Evolutionary conservation across 2,797 vertebrate genomes (phyloP).

Genomic region (Pteronotus mesoamericanus): DNA sequence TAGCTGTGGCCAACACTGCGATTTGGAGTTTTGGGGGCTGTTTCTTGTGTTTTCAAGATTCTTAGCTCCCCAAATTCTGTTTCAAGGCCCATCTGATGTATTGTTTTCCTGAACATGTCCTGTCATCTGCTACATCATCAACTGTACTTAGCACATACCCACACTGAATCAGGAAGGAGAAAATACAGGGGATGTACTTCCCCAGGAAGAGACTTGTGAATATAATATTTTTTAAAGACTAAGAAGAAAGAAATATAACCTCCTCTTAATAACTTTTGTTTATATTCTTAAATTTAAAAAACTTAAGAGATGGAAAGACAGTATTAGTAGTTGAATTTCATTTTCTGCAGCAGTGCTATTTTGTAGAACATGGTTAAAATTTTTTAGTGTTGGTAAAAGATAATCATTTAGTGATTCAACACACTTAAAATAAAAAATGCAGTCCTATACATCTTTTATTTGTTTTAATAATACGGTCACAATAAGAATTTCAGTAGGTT

Average conservation of each 20-base stretch:
- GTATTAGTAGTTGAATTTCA: not conserved
- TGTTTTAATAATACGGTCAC: not conserved
- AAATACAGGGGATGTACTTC: not conserved
- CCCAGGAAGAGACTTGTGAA: not conserved
- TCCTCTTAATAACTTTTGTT: not conserved
- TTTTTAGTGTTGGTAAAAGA: slow-evolving; percentile 6
- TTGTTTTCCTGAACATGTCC: not conserved
- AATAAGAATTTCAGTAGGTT: not conserved
- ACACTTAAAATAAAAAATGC: not conserved
- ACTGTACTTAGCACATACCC: fast-evolving
- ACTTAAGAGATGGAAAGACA: not conserved
- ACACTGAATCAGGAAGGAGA: not conserved
- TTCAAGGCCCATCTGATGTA: not conserved
- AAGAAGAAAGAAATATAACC: not conserved
- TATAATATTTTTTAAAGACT: not conserved
- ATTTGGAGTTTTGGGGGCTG: not conserved
- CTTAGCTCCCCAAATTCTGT: not conserved
- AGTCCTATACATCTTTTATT: not conserved
- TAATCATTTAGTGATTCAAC: not conserved
- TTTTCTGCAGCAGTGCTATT: not conserved
- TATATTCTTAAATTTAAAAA: slow-evolving; percentile 22
- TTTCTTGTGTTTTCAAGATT: not conserved
- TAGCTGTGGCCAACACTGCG: not conserved
- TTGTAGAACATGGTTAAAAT: not conserved
- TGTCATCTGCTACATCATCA: not conserved